Evolutionary conservation across 2,888 invertebrate genomes (phyloP).

Genomic region (Megalurothrips usitatus): DNA sequence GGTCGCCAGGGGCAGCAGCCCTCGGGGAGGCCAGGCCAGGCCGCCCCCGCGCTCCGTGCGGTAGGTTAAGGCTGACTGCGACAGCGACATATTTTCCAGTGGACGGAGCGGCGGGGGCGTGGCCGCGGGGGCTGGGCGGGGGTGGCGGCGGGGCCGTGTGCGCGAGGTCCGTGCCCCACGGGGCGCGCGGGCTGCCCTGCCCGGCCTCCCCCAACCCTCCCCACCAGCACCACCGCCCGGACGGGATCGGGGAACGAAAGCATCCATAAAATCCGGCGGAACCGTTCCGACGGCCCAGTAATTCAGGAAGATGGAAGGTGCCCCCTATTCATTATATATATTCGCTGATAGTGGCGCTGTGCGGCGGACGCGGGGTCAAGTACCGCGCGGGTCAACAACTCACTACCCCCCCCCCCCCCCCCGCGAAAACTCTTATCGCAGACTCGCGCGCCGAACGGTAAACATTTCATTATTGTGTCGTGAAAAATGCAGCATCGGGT

Average conservation of each 20-base stretch:
- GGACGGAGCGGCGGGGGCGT: not conserved
- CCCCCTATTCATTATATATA: too few relatives aligned
- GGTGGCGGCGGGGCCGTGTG: not conserved
- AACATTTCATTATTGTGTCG: too few relatives aligned
- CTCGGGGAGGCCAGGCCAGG: not conserved
- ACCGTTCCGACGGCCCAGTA: not conserved
- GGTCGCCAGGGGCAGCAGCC: too few relatives aligned
- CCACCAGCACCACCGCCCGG: not conserved
- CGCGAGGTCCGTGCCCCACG: not conserved
- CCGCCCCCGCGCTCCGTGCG: not conserved
- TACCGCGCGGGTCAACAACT: too few relatives aligned
- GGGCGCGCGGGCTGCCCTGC: too few relatives aligned
- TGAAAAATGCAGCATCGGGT: too few relatives aligned
- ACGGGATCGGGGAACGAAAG: not conserved
- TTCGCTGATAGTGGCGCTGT: too few relatives aligned
- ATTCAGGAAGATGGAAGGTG: not conserved
- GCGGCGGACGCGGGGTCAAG: too few relatives aligned
- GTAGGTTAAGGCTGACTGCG: not conserved
- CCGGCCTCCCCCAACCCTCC: not conserved
- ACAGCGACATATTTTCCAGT: slow-evolving; percentile 13
- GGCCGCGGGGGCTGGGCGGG: not conserved
- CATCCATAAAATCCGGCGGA: not conserved
- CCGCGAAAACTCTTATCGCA: too few relatives aligned
- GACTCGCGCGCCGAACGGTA: too few relatives aligned
- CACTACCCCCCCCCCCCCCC: too few relatives aligned